phyloP scores from a whole-genome alignment of 2,113 vertebrate species.

The Calidris pygmaea region DNA sequence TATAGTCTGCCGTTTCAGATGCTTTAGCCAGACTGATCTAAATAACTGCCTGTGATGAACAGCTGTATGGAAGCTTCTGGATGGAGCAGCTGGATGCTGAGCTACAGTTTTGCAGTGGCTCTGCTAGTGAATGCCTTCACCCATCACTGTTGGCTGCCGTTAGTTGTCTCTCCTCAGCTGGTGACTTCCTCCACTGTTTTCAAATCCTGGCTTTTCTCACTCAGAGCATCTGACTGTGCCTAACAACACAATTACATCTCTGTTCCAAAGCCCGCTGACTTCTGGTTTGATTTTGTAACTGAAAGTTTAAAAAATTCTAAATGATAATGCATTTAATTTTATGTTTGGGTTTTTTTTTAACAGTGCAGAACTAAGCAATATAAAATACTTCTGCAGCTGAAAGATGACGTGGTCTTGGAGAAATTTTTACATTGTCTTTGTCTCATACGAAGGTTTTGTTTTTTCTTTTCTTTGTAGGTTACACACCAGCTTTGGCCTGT shows the following conservation, averaged over 20 bases:
- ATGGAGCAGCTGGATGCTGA: background rate
- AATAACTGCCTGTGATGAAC: background rate
- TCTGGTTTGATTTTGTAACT: background rate
- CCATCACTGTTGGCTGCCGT: background rate
- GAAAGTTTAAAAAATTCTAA: background rate
- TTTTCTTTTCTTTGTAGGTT: slow-evolving; percentile 76
- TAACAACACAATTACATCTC: background rate
- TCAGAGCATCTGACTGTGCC: background rate
- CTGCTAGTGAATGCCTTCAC: background rate
- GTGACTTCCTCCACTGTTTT: background rate
- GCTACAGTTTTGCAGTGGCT: background rate
- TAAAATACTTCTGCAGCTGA: background rate
- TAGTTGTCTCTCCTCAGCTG: background rate
- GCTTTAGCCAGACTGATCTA: background rate
- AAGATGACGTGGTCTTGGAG: background rate
- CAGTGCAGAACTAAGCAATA: background rate
- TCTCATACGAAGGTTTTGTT: background rate
- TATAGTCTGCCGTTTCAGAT: background rate
- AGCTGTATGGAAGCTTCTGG: background rate
- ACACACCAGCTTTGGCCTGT: slow-evolving; percentile 97
- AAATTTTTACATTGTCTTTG: background rate
- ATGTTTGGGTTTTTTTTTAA: background rate
- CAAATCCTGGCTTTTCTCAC: background rate
- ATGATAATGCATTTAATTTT: background rate
- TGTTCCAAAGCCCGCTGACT: background rate